Evolutionary conservation across 2,888 invertebrate genomes (phyloP).

Genomic region (Drosophila nigritarsus): DNA sequence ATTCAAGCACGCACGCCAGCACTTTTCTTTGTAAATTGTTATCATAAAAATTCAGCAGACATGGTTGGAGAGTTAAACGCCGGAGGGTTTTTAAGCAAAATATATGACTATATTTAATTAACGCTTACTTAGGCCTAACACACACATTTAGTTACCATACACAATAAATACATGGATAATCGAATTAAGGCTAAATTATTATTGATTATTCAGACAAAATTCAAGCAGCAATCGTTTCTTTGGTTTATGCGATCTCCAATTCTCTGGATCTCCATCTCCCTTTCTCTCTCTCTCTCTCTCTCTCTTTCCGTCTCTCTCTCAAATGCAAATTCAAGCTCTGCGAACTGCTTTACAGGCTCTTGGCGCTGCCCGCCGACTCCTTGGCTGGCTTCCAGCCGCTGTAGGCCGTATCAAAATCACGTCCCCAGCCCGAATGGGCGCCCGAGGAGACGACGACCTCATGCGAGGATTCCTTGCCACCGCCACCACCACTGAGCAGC

Average conservation of each 20-base stretch:
- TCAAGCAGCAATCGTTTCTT: slow-evolving; percentile 73
- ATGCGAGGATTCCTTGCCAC: slow-evolving; percentile 88
- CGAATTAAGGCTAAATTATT: slow-evolving; percentile 68
- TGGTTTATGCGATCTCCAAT: slow-evolving; percentile 53
- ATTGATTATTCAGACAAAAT: slow-evolving; percentile 68
- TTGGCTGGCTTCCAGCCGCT: slow-evolving; percentile 85
- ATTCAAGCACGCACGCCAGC: slow-evolving; percentile 70
- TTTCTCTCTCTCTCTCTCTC: not conserved
- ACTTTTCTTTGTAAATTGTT: slow-evolving; percentile 58
- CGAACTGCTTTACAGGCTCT: slow-evolving; percentile 71
- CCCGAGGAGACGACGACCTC: slow-evolving; percentile 90
- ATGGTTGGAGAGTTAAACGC: slow-evolving; percentile 13
- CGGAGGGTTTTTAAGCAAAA: slow-evolving; percentile 54
- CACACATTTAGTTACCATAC: slow-evolving; percentile 75
- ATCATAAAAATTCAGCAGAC: slow-evolving; percentile 67
- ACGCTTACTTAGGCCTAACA: slow-evolving; percentile 77
- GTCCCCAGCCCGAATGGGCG: slow-evolving; percentile 91
- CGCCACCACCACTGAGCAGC: slow-evolving; percentile 89
- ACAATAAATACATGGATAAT: slow-evolving; percentile 48
- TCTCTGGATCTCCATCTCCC: not conserved
- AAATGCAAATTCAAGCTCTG: slow-evolving; percentile 62
- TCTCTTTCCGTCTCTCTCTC: slow-evolving; percentile 8
- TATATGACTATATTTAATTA: slow-evolving; percentile 71
- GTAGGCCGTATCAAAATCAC: slow-evolving; percentile 88
- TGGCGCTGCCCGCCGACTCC: slow-evolving; percentile 63